Conservation (phyloP, 1,140 invertebrate genomes). For the Eurosta solidaginis region DNA sequence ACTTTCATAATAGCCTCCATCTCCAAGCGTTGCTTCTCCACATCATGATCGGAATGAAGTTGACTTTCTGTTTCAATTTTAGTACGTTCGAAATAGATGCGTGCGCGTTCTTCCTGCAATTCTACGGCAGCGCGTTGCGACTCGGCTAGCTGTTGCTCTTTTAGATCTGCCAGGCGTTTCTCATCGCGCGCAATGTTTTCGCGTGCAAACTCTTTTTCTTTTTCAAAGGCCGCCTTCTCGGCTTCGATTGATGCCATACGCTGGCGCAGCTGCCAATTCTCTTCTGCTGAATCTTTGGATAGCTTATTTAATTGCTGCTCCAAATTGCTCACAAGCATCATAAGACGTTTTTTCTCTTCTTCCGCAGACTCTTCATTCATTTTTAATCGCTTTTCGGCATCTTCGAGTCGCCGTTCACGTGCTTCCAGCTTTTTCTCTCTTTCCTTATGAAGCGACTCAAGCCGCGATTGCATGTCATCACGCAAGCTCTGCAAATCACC, state of each 20-base stretch:
- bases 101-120: slow-evolving; percentile 60
- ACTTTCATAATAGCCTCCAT: slow-evolving; percentile 62
- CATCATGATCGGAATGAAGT: slow-evolving; percentile 49
- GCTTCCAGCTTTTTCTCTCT: slow-evolving; percentile 52
- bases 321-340: slow-evolving; percentile 60
- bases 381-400: slow-evolving; percentile 55
- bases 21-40: slow-evolving; percentile 58
- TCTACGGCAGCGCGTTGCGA: slow-evolving; percentile 56
- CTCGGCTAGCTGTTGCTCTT: slow-evolving; percentile 58
- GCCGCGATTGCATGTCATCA: slow-evolving; percentile 50
- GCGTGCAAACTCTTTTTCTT: slow-evolving; percentile 57
- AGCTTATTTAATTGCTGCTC: slow-evolving; percentile 59
- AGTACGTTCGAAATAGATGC: slow-evolving; percentile 57
- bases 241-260: slow-evolving; percentile 55
- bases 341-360: slow-evolving; percentile 60
- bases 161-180: slow-evolving; percentile 56
- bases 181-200: slow-evolving; percentile 55
- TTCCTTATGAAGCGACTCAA: slow-evolving; percentile 51
- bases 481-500: slow-evolving; percentile 45
- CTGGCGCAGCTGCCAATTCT: slow-evolving; percentile 60
- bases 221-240: slow-evolving; percentile 57
- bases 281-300: slow-evolving; percentile 56
- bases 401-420: slow-evolving; percentile 58
- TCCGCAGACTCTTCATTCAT: slow-evolving; percentile 60
- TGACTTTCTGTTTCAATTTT: slow-evolving; percentile 59